Conservation (phyloP, 2,888 invertebrate genomes). For the Agonopterix arenella region DNA sequence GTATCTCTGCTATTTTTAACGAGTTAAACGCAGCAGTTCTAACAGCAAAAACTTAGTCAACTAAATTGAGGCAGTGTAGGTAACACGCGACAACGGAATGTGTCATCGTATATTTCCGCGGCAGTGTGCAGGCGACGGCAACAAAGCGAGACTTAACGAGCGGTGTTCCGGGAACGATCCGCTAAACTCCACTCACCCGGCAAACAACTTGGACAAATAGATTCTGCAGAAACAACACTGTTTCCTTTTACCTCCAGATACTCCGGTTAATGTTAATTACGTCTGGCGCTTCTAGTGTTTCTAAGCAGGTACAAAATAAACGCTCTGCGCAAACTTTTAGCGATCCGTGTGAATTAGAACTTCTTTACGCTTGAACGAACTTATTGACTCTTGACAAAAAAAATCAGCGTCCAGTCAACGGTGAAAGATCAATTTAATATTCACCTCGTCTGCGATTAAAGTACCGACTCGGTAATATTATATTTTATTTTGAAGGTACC, state of each 20-base stretch:
- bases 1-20: too few relatives aligned
- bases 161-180: slow-evolving; percentile 29
- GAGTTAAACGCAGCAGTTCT: too few relatives aligned
- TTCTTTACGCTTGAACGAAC: too few relatives aligned
- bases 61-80: too few relatives aligned
- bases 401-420: slow-evolving; percentile 25
- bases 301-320: too few relatives aligned
- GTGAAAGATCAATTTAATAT: slow-evolving; percentile 49
- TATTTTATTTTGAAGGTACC: slow-evolving; percentile 46
- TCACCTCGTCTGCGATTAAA: slow-evolving; percentile 52
- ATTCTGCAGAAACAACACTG: slow-evolving; percentile 31
- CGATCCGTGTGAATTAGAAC: too few relatives aligned
- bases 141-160: slow-evolving; percentile 39
- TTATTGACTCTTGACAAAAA: neutral
- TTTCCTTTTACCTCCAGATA: slow-evolving; percentile 21
- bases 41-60: too few relatives aligned
- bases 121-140: slow-evolving; percentile 14
- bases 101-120: slow-evolving; percentile 7
- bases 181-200: slow-evolving; percentile 26
- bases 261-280: slow-evolving; percentile 23
- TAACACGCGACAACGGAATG: neutral
- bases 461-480: slow-evolving; percentile 26
- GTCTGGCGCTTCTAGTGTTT: neutral
- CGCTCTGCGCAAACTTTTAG: too few relatives aligned
- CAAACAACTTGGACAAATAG: slow-evolving; percentile 42